Evolutionary conservation across 2,113 vertebrate species (phyloP).

Genomic region (Epinephelus fuscoguttatus): DNA sequence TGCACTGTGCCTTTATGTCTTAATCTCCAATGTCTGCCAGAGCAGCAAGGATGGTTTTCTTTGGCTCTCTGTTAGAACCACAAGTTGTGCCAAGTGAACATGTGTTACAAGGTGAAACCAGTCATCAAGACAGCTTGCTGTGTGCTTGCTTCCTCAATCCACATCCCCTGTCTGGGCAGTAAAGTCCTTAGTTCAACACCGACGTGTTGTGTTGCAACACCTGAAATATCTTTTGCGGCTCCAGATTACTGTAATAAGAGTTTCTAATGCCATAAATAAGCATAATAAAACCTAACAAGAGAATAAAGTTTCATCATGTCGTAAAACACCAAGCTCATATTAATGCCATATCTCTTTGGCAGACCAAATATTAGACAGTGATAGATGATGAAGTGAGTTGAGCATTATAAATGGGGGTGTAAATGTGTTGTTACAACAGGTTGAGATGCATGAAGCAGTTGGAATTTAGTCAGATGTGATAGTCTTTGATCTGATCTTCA

Average conservation of each 20-base stretch:
- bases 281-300: not conserved
- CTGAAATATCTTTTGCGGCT: constrained; percentile 3
- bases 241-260: not conserved
- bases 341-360: not conserved
- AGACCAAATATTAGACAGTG: constrained; percentile 17
- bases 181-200: not conserved
- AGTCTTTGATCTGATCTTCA: constrained; percentile 20
- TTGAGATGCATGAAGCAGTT: constrained; percentile 8
- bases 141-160: not conserved
- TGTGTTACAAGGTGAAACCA: constrained; percentile 63
- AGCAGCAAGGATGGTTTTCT: constrained; percentile 20
- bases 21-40: constrained; percentile 3
- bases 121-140: constrained; percentile 8
- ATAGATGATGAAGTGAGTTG: constrained; percentile 41
- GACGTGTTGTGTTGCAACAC: not conserved
- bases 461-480: constrained; percentile 10
- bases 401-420: constrained; percentile 42
- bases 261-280: not conserved
- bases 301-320: not conserved
- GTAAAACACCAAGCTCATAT: not conserved
- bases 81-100: constrained; percentile 50
- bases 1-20: not conserved
- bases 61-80: constrained; percentile 7
- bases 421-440: constrained; percentile 37
- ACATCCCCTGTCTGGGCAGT: not conserved